A percentile compares a stretch with the other conserved stretches of the same genome.
Conservation (phyloP, 2,888 invertebrate genomes). For the Thyatira batis region DNA sequence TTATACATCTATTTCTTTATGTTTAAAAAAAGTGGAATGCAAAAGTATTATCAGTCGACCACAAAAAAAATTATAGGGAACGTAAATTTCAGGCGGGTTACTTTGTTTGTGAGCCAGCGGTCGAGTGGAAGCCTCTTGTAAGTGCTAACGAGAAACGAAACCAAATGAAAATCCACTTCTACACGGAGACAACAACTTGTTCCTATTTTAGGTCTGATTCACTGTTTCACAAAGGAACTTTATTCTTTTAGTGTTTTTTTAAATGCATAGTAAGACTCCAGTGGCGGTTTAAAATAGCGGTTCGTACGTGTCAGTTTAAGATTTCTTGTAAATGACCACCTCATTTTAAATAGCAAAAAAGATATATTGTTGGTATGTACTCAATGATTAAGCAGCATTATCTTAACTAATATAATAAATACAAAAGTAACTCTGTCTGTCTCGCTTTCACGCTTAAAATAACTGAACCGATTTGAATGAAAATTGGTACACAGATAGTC, state of each 20-base stretch:
- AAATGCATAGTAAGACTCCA: slow-evolving; percentile 19
- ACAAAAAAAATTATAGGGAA: background rate
- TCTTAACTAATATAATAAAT: too few species aligned
- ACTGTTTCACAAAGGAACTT: slow-evolving; percentile 24
- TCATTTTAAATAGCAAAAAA: too few species aligned
- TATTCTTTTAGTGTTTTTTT: slow-evolving; percentile 16
- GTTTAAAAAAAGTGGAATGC: background rate
- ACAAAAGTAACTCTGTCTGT: too few species aligned
- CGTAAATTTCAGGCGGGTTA: slow-evolving; percentile 37
- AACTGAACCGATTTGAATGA: too few species aligned
- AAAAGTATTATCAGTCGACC: background rate
- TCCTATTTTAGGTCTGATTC: slow-evolving; percentile 16
- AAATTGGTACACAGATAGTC: too few species aligned
- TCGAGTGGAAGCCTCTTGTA: slow-evolving; percentile 24
- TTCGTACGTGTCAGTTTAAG: too few species aligned
- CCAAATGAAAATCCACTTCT: slow-evolving; percentile 41
- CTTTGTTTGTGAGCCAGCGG: slow-evolving; percentile 15
- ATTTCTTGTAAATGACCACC: too few species aligned
- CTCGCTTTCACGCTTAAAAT: too few species aligned
- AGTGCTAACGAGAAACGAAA: slow-evolving; percentile 39
- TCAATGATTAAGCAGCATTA: too few species aligned
- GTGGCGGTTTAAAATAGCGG: too few species aligned
- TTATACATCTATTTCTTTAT: too few species aligned
- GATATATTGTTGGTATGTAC: too few species aligned
- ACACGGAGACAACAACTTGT: slow-evolving; percentile 29